These are phyloP conservation scores for Diprion similis DNA, from an alignment of 1,140 invertebrate species.

Conservation along the genomic window DNA sequence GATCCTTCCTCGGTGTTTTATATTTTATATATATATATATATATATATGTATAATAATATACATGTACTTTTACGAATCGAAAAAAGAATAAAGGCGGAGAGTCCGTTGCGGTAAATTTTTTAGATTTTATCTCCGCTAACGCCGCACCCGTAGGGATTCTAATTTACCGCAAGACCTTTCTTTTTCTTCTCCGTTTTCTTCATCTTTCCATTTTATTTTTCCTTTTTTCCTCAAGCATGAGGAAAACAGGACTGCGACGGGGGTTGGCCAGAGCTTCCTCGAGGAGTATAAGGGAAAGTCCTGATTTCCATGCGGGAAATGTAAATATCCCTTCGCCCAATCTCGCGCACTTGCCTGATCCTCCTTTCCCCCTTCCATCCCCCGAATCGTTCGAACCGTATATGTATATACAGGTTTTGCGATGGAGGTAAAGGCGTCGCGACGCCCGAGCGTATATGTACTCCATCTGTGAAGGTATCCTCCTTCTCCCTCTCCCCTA, in stretches of 20 bases:
- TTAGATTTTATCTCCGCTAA: neutral
- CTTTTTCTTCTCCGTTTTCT: constrained; percentile 12
- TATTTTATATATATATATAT: no score
- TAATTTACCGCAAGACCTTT: constrained; percentile 1
- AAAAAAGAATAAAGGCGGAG: no score
- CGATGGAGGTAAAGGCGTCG: no score
- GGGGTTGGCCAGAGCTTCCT: neutral
- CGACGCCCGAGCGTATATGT: no score
- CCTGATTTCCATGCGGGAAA: constrained; percentile 16
- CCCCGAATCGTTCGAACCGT: constrained; percentile 9
- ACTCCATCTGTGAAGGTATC: no score
- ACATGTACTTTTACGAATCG: no score
- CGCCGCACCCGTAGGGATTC: neutral
- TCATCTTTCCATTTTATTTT: neutral
- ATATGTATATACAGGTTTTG: no score
- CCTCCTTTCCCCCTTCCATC: neutral
- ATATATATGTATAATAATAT: no score
- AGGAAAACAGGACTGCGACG: neutral
- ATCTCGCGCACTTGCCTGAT: neutral
- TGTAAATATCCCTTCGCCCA: constrained; percentile 6
- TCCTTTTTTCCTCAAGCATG: neutral
- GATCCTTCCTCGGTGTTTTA: no score
- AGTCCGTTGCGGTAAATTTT: no score
- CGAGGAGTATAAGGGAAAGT: neutral
- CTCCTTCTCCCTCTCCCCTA: no score